Evolutionary conservation across 2,113 vertebrate genomes (phyloP), one percentile per base, ranked within the genome.

Genomic region (Leucosticte australis): DNA sequence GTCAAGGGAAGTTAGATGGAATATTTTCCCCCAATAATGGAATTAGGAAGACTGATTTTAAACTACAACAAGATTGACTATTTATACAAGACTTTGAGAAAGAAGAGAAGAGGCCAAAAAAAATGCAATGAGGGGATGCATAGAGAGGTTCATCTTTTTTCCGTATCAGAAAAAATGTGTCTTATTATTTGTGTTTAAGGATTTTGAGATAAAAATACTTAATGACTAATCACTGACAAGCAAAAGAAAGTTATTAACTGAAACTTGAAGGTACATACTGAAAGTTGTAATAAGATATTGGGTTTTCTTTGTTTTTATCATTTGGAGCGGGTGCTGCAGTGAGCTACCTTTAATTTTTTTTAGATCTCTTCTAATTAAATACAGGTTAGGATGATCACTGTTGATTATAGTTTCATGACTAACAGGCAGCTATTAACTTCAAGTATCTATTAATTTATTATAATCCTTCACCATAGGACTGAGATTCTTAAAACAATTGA

Each of bases 261-360:
- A n/a, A n/a, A n/a, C 7, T 4, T 73, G 33, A 82, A 76, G 27
- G 33, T 28, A 28, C 5, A 47, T 7, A 47, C 17, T 69, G 20
- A 83, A 90, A 79, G 59, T 11, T 56, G 6, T 56, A 78, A 33
- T 37, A 62, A 47, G 4, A 1, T 49, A 13, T 7, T 39, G 7
- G 17, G 8, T 9, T 64, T 57, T 22, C 11, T 33, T 56, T 33
- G 13, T 0, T 21, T 56, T 21, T 10, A 28, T 59, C 56, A 10
- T 64, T 56, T 39, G 4, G 9, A 24, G 9, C 1, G 1, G 14
- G 15, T 7, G 4, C 6, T 82, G 3, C 17, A 65, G 21, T n/a
- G 33, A 83, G 9, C 6, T 57, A 56, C 5, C 35, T 14, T 59
- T 41, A 13, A 13, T 52, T n/a, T 46, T 55, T 49, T 92, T 55